Base-by-base conservation (phyloP, 2,888 invertebrate species). In the Callosobruchus maculatus region DNA sequence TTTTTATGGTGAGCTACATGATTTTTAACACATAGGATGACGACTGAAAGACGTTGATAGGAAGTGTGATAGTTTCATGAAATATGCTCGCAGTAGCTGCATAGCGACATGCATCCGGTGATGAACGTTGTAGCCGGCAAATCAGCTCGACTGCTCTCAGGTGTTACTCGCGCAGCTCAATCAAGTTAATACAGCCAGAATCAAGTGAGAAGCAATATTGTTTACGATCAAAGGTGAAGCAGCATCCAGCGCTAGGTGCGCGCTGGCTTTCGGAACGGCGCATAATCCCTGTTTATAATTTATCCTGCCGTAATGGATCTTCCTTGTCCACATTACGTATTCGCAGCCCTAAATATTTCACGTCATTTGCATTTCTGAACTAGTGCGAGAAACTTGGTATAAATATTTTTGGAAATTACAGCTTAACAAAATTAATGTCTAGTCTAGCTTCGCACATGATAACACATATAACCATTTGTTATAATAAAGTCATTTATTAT, bases 241-340 rank as follows among this genome's bases (percentile, higher is more conserved):
- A 49, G 13, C 49, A 49, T 3, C 13, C 49, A 7, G 49, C n/a
- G n/a, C 13, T 49, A 7, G 49, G 49, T 49, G 49, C 49, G 49
- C 49, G 49, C 18, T 49, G 49, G 49, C 49, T 49, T 49, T 49
- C 49, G 1, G 13, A 13, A 18, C 49, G 13, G 3, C 49, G 49
- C 49, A 49, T 49, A 49, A 49, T 49, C 49, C 49, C 49, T 5
- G 84, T 84, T 83, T 79, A 84, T 85, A 83, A 85, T 85, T 82
- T 81, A 85, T 79, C 78, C 22, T n/a, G 79, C 82, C 79, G 81
- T 85, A 84, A 85, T 85, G 84, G 84, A 80, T 79, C 83, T 84
- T 83, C 83, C 83, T 83, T 84, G 85, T 84, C 83, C 80, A 81
- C 81, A 83, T 81, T 81, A 71, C 31, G 30, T 26, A 71, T 71